A percentile compares a stretch with the other conserved stretches of the same genome.
These are phyloP conservation scores for Drosophila tristis DNA, from an alignment of 1,140 invertebrate species.

Conservation along the genomic window DNA sequence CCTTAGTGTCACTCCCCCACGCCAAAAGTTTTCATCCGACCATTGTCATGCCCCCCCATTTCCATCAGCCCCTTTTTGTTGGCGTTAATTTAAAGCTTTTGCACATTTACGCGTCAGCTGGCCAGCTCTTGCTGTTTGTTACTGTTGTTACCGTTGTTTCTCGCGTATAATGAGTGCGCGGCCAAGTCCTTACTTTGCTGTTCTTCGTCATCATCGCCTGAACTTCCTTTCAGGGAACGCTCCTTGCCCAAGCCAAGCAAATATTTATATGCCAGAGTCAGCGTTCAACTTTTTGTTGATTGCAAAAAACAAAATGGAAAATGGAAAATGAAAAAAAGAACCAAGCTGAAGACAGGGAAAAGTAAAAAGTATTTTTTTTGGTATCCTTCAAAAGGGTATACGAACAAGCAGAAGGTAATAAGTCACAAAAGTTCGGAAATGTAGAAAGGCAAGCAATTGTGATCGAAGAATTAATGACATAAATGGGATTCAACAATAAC, in stretches of 20 bases:
- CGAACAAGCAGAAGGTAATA: no score
- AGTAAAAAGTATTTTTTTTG: constrained; percentile 32
- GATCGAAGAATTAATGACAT: no score
- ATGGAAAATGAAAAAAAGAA: not conserved
- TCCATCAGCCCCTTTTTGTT: constrained; percentile 18
- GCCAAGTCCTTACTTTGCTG: constrained; percentile 14
- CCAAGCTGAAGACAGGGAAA: constrained; percentile 16
- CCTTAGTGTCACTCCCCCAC: not conserved
- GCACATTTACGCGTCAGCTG: constrained; percentile 72
- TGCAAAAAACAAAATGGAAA: constrained; percentile 40
- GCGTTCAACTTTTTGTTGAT: constrained; percentile 61
- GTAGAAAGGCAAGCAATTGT: no score
- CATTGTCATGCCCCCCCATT: not conserved
- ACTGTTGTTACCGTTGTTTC: constrained; percentile 18
- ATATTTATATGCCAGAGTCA: constrained; percentile 54
- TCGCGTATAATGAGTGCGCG: constrained; percentile 55
- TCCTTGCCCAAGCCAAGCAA: constrained; percentile 35
- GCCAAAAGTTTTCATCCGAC: not conserved
- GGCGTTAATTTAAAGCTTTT: constrained; percentile 74
- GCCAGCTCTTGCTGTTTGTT: constrained; percentile 52
- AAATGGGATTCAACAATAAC: no score
- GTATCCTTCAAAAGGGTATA: constrained; percentile 20
- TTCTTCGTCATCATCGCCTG: constrained; percentile 18
- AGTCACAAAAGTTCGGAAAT: no score
- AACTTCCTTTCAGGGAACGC: constrained; percentile 37